These are phyloP conservation scores for Pogonus chalceus DNA, from an alignment of 1,140 invertebrate species.

Conservation along the genomic window DNA sequence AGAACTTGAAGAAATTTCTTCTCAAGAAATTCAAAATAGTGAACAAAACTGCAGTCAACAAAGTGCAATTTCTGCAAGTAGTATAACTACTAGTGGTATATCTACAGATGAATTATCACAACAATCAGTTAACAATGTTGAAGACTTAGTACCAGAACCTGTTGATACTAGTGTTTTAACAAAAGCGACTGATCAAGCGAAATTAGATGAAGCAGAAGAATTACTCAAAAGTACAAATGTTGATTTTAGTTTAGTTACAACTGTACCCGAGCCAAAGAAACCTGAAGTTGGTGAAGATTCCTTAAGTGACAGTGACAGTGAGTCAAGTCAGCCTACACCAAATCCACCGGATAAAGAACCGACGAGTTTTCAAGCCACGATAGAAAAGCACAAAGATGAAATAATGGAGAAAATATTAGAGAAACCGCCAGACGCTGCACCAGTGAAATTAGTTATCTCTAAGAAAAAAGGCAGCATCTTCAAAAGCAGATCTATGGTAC, in stretches of 20 bases:
- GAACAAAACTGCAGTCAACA: neutral
- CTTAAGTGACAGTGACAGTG: neutral
- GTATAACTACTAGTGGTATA: neutral
- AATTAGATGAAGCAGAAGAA: constrained; percentile 21
- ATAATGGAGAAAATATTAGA: constrained; percentile 27
- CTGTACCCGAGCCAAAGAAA: constrained; percentile 12
- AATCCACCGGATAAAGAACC: neutral
- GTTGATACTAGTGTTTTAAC: neutral
- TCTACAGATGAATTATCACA: neutral
- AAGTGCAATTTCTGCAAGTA: neutral
- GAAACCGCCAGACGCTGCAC: constrained; percentile 20
- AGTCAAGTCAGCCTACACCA: neutral
- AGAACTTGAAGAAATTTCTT: neutral
- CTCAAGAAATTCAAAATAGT: neutral
- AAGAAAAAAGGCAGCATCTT: constrained; percentile 83
- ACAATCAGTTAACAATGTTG: neutral
- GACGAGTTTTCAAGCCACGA: neutral
- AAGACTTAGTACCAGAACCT: neutral
- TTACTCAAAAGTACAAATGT: constrained; percentile 18
- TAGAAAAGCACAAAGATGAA: constrained; percentile 27
- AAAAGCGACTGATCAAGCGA: neutral
- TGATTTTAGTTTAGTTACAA: constrained; percentile 16
- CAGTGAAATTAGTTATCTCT: constrained; percentile 53
- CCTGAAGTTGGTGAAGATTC: neutral
- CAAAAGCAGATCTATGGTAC: constrained; percentile 65